phyloP scores from a whole-genome alignment of 53 echinoderm and acorn worm species.

The Astropecten irregularis region DNA sequence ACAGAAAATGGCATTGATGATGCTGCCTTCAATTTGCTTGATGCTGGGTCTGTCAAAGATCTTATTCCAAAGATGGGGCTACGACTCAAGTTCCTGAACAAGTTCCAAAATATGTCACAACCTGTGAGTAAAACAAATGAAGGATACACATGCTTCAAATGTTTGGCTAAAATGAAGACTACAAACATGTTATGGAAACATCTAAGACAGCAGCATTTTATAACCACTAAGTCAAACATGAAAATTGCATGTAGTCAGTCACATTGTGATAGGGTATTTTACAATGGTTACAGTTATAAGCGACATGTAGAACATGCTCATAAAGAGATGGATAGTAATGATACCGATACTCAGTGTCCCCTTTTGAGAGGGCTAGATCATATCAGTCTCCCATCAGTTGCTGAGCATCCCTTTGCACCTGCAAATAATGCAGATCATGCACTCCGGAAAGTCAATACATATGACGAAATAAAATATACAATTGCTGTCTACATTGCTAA shows the following conservation, averaged over 20 bases:
- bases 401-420: too few species aligned
- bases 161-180: neutral
- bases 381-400: too few species aligned
- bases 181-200: neutral
- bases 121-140: neutral
- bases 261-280: neutral
- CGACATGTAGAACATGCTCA: constrained; percentile 1
- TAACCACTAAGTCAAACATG: neutral
- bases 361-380: too few species aligned
- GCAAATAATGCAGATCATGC: neutral
- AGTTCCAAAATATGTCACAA: neutral
- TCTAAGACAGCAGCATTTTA: neutral
- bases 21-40: neutral
- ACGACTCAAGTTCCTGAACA: neutral
- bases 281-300: constrained; percentile 16
- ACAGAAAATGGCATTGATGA: constrained; percentile 18
- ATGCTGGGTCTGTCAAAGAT: constrained; percentile 8
- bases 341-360: neutral
- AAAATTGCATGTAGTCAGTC: neutral
- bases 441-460: neutral
- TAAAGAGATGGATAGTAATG: neutral
- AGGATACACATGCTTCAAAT: constrained; percentile 3
- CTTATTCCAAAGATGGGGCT: neutral
- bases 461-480: neutral
- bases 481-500: neutral